A percentile compares a stretch with the other conserved stretches of the same genome.
phyloP scores from a whole-genome alignment of 2,113 vertebrate genomes.

The Ptilorrhoa leucosticta region DNA sequence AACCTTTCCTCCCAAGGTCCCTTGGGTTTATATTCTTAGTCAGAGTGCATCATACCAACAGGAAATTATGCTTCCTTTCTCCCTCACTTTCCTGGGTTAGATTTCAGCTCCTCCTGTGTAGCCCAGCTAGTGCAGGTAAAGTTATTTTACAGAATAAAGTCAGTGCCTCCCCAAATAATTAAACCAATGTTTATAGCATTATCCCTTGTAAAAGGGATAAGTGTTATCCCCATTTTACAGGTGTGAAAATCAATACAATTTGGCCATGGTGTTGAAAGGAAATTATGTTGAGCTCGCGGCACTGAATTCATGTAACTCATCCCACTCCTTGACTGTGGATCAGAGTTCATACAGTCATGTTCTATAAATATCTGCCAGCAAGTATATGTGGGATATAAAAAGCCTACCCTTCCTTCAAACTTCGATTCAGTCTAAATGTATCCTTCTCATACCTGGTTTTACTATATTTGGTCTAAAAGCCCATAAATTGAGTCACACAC shows the following conservation, averaged over 20 bases:
- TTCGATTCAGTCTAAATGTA: not conserved
- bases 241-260: slow-evolving; percentile 13
- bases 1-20: not conserved
- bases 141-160: not conserved
- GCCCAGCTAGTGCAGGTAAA: not conserved
- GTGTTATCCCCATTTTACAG: not conserved
- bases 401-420: not conserved
- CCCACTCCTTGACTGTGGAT: slow-evolving; percentile 2
- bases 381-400: not conserved
- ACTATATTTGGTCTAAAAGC: not conserved
- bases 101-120: not conserved
- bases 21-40: not conserved
- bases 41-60: not conserved
- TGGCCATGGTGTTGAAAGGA: slow-evolving; percentile 25
- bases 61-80: slow-evolving; percentile 35
- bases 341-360: not conserved
- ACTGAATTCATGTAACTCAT: slow-evolving; percentile 18
- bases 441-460: not conserved
- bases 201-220: not conserved
- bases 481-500: not conserved
- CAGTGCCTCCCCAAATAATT: not conserved
- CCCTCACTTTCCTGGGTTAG: not conserved
- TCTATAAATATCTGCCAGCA: slow-evolving; percentile 20
- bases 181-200: not conserved
- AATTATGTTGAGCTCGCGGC: not conserved